Conservation (phyloP, 2,888 invertebrate species). For the Ferdinandea cuprea region DNA sequence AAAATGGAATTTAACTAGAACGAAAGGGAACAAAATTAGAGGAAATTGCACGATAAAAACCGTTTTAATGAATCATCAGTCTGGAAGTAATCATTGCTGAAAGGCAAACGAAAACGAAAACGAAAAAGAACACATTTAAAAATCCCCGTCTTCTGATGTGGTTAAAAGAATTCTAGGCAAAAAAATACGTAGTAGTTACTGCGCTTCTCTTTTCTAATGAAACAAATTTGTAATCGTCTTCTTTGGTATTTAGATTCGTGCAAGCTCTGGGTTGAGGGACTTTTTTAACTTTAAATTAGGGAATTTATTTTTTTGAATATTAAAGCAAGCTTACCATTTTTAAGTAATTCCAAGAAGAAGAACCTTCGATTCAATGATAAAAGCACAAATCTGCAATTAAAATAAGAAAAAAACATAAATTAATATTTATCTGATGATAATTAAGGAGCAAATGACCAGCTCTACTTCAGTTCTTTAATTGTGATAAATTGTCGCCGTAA, state of each 20-base stretch:
- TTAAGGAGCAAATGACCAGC: too few relatives aligned
- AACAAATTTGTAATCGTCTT: slow-evolving; percentile 17
- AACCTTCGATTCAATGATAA: slow-evolving; percentile 25
- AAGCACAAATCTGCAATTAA: slow-evolving; percentile 45
- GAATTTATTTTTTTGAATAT: background rate
- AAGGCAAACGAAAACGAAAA: background rate
- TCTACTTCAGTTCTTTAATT: slow-evolving; percentile 8
- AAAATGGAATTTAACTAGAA: background rate
- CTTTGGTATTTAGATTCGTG: background rate
- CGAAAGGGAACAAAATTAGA: slow-evolving; percentile 26
- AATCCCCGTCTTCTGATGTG: background rate
- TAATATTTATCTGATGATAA: background rate
- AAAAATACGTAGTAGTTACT: background rate
- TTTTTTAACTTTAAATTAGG: background rate
- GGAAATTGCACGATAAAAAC: slow-evolving; percentile 49
- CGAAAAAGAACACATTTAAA: too few relatives aligned
- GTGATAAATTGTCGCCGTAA: background rate
- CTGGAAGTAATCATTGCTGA: slow-evolving; percentile 28
- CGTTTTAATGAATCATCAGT: slow-evolving; percentile 44
- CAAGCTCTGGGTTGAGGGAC: background rate
- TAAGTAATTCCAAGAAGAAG: slow-evolving; percentile 27
- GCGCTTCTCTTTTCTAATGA: slow-evolving; percentile 8
- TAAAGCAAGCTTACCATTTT: slow-evolving; percentile 49
- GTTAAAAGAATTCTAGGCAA: background rate
- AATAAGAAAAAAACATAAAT: slow-evolving; percentile 14